These are phyloP conservation scores for Otus scops DNA, from an alignment of 2,797 vertebrate genomes.

Conservation along the genomic window DNA sequence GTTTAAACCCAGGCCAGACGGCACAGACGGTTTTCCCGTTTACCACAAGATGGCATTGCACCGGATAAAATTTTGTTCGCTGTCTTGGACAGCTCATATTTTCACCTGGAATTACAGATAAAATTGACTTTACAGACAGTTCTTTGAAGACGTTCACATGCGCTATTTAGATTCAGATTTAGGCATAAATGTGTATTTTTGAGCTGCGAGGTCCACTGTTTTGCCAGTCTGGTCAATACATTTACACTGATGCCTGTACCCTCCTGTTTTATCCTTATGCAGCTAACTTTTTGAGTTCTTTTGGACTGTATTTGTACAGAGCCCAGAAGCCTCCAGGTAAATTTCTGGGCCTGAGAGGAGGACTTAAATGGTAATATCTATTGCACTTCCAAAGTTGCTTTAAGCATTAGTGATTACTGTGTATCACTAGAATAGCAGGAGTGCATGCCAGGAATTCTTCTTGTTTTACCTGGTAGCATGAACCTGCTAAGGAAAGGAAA, in stretches of 20 bases:
- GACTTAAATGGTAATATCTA: neutral
- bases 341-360: neutral
- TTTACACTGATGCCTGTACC: neutral
- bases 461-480: neutral
- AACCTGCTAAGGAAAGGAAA: neutral
- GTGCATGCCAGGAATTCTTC: neutral
- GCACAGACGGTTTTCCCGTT: neutral
- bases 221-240: neutral
- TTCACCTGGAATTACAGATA: neutral
- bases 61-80: neutral
- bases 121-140: neutral
- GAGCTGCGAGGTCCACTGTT: neutral
- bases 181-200: neutral
- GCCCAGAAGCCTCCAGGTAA: neutral
- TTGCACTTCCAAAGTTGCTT: neutral
- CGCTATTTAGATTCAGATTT: neutral
- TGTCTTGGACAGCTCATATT: neutral
- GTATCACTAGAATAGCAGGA: neutral
- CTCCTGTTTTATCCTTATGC: neutral
- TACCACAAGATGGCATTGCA: conserved; percentile 58
- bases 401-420: neutral
- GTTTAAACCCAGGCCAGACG: neutral
- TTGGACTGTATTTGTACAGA: neutral
- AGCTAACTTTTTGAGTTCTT: neutral
- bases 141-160: neutral